Conservation (phyloP, 2,888 invertebrate species). For the Candidula unifasciata region DNA sequence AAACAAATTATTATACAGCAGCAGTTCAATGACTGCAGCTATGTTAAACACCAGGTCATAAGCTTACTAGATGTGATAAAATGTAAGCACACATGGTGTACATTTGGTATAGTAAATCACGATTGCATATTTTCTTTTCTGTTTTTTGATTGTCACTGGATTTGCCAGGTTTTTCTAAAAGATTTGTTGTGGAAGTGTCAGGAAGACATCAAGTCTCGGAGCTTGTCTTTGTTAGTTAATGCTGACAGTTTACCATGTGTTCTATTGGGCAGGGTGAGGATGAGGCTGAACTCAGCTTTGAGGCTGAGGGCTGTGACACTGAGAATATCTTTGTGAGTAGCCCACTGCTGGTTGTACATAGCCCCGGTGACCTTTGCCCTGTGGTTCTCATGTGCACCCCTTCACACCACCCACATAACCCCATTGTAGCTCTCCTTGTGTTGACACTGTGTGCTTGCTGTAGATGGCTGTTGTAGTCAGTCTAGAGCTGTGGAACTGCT, state of each 20-base stretch:
- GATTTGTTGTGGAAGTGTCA: too few species aligned
- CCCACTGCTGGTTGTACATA: neutral
- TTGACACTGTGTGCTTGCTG: neutral
- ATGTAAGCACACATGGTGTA: too few species aligned
- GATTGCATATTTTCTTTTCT: too few species aligned
- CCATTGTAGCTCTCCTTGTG: neutral
- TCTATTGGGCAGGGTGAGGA: constrained; percentile 44
- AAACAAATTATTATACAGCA: too few species aligned
- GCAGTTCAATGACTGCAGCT: too few species aligned
- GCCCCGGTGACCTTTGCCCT: neutral
- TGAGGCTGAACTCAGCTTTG: constrained; percentile 41
- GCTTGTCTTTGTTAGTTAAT: neutral
- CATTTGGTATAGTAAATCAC: too few species aligned
- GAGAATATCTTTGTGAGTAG: constrained; percentile 52
- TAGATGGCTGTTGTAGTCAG: constrained; percentile 2
- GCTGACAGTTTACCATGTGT: neutral
- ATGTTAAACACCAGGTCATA: too few species aligned
- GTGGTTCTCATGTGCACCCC: neutral
- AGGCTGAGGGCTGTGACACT: constrained; percentile 37
- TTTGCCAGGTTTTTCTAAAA: too few species aligned
- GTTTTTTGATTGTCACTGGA: too few species aligned
- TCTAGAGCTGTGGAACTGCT: neutral
- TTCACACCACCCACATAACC: neutral
- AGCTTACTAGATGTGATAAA: too few species aligned
- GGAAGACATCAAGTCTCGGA: too few species aligned